These are phyloP conservation scores for Sycophila sp. DNA, from an alignment of 1,140 invertebrate genomes.

Conservation along the genomic window DNA sequence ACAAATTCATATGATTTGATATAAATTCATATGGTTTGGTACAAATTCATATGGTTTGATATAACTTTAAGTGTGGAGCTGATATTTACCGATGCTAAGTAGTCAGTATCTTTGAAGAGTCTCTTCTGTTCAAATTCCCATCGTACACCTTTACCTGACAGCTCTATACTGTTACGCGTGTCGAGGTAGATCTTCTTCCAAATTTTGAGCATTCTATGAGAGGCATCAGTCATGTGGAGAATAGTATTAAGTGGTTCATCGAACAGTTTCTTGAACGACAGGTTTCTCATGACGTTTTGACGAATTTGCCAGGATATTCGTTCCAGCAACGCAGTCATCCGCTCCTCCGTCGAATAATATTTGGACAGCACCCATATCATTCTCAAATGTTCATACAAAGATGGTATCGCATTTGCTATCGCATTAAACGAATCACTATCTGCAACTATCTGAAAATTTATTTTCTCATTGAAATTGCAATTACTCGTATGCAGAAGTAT, in stretches of 20 bases:
- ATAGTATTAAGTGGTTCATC: conserved; percentile 67
- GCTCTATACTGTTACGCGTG: conserved; percentile 82
- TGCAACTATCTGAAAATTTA: conserved; percentile 72
- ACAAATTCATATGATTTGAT: neutral
- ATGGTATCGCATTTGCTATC: conserved; percentile 78
- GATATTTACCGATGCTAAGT: conserved; percentile 70
- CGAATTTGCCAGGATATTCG: conserved; percentile 83
- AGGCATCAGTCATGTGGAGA: conserved; percentile 67
- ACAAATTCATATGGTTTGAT: neutral
- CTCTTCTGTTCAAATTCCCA: conserved; percentile 90
- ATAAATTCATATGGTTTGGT: neutral
- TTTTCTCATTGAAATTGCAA: neutral
- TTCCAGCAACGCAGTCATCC: conserved; percentile 80
- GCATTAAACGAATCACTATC: conserved; percentile 76
- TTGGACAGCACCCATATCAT: conserved; percentile 86
- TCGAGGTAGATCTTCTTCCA: conserved; percentile 82
- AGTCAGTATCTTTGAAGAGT: conserved; percentile 85
- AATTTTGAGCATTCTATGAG: conserved; percentile 75
- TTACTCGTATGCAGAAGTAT: too few relatives aligned
- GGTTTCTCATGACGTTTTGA: conserved; percentile 76
- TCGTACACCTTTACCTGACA: conserved; percentile 80
- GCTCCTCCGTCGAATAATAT: conserved; percentile 78
- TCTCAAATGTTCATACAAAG: conserved; percentile 82
- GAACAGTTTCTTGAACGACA: conserved; percentile 79
- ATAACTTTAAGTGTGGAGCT: neutral